Conservation (phyloP, 2,113 vertebrate species). For the Pseudorhombus dupliciocellatus region DNA sequence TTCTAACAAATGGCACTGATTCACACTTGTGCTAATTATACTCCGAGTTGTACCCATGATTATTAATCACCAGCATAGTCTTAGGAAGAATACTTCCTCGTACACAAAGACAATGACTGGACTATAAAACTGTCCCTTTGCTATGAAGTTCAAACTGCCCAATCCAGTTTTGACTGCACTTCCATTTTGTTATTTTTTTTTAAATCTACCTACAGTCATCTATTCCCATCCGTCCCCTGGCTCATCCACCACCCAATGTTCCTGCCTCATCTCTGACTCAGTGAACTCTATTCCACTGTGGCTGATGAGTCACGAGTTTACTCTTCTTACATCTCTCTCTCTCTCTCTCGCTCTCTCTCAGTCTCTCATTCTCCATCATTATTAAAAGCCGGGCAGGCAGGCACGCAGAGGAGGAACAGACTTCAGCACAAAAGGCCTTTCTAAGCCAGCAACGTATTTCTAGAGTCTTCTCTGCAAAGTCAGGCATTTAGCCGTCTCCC, state of each 20-base stretch:
- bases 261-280: constrained; percentile 70
- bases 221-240: constrained; percentile 48
- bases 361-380: constrained; percentile 53
- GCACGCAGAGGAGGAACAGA: constrained; percentile 26
- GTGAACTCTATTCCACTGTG: constrained; percentile 59
- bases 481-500: constrained; percentile 15
- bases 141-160: constrained; percentile 16
- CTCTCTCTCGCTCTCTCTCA: constrained; percentile 15
- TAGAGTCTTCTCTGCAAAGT: constrained; percentile 22
- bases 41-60: no score
- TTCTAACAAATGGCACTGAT: no score
- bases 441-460: constrained; percentile 48
- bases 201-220: constrained; percentile 51
- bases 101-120: no score
- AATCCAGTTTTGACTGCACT: constrained; percentile 8
- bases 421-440: constrained; percentile 31
- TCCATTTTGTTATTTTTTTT: background rate
- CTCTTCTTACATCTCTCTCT: constrained; percentile 65
- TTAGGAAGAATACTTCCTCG: no score
- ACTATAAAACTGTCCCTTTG: background rate
- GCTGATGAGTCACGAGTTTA: constrained; percentile 73
- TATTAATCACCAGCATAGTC: no score
- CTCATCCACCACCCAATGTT: constrained; percentile 56
- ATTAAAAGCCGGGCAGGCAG: constrained; percentile 26
- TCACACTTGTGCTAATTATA: no score